These are phyloP conservation scores for Hexactinellida sp. DNA, from an alignment of 37 sponge, comb jelly and placozoan genomes.

Conservation along the genomic window DNA sequence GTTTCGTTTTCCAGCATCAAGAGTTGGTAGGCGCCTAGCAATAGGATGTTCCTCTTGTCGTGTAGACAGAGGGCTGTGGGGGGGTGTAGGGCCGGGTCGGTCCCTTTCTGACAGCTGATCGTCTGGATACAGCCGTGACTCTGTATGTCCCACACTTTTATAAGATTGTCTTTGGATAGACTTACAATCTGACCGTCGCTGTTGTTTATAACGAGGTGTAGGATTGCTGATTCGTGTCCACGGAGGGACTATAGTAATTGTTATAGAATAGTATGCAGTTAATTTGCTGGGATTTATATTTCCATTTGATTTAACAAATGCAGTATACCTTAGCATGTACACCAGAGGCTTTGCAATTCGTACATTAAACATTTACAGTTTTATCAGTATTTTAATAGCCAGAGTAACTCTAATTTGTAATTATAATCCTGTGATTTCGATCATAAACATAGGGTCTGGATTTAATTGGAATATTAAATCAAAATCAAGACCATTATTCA, in stretches of 20 bases:
- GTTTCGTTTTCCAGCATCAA: neutral
- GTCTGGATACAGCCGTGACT: conserved; percentile 81
- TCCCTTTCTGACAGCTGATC: conserved; percentile 28
- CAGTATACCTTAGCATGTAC: too few species aligned
- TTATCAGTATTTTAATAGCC: too few species aligned
- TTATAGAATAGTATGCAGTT: neutral
- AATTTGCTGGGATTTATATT: too few species aligned
- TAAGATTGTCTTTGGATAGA: conserved; percentile 72
- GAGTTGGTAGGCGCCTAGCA: conserved; percentile 57
- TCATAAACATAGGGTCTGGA: too few species aligned
- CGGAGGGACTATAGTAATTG: conserved; percentile 30
- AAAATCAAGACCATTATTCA: too few species aligned
- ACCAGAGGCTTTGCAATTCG: too few species aligned
- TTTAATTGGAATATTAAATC: too few species aligned
- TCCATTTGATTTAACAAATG: too few species aligned
- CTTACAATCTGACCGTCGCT: conserved; percentile 43
- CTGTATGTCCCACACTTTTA: conserved; percentile 60
- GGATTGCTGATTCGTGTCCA: conserved; percentile 63
- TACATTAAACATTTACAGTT: too few species aligned
- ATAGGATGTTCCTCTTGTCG: conserved; percentile 34
- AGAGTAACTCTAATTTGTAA: too few species aligned
- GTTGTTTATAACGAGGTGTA: conserved; percentile 52
- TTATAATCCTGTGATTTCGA: too few species aligned
- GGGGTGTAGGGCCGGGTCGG: conserved; percentile 30
- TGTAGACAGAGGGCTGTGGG: conserved; percentile 58